phyloP scores from a whole-genome alignment of 1,140 invertebrate species.

The Trichoplusia ni region DNA sequence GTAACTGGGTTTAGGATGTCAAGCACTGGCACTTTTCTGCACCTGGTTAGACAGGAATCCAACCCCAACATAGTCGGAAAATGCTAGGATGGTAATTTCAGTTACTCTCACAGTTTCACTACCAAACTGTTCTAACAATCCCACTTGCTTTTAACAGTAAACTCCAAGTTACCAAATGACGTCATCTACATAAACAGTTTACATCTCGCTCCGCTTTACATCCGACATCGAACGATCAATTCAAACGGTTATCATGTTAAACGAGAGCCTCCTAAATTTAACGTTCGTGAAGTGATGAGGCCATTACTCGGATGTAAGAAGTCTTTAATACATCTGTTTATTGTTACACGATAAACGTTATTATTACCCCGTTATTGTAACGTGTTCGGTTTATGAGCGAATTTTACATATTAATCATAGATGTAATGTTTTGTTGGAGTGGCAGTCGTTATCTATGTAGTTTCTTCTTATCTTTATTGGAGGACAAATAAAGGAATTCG shows the following conservation, averaged over 20 bases:
- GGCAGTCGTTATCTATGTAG: too few relatives aligned
- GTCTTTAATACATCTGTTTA: conserved; percentile 71
- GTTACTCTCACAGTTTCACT: too few relatives aligned
- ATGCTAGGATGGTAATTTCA: too few relatives aligned
- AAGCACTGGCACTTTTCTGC: too few relatives aligned
- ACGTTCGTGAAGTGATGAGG: conserved; percentile 64
- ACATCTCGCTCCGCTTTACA: conserved; percentile 10
- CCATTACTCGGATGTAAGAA: conserved; percentile 66
- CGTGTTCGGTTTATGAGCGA: conserved; percentile 61
- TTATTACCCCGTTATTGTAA: conserved; percentile 64
- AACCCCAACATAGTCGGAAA: too few relatives aligned
- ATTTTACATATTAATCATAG: conserved; percentile 54
- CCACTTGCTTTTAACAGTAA: too few relatives aligned
- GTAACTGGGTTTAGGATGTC: too few relatives aligned
- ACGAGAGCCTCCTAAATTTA: conserved; percentile 67
- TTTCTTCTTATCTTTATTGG: too few relatives aligned
- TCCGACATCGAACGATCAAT: conserved; percentile 36
- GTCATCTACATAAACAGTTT: conserved; percentile 20
- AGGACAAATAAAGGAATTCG: too few relatives aligned
- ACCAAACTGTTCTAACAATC: too few relatives aligned
- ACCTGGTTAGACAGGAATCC: too few relatives aligned
- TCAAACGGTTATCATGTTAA: conserved; percentile 55
- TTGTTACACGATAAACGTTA: conserved; percentile 76
- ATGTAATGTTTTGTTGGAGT: conserved; percentile 13
- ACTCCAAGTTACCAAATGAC: too few relatives aligned